phyloP scores from a whole-genome alignment of 2,888 invertebrate genomes.

The Pemphredon lugubris region DNA sequence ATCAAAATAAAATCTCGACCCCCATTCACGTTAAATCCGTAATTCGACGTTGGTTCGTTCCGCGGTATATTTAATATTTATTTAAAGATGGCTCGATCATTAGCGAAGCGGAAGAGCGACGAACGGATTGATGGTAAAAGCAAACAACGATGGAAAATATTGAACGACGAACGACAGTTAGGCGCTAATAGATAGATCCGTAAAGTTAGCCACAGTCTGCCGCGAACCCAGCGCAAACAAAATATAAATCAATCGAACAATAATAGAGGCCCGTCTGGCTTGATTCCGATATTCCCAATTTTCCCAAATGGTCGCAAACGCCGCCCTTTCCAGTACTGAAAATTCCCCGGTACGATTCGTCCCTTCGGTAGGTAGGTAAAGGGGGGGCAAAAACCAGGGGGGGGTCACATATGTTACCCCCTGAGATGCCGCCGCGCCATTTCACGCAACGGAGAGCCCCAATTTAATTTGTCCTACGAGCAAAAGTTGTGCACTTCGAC shows the following conservation, averaged over 20 bases:
- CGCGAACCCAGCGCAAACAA: slow-evolving; percentile 73
- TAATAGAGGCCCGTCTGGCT: slow-evolving; percentile 72
- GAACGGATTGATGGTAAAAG: background rate
- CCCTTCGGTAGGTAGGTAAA: slow-evolving; percentile 63
- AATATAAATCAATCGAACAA: slow-evolving; percentile 79
- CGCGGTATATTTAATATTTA: too few relatives aligned
- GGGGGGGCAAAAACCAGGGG: slow-evolving; percentile 40
- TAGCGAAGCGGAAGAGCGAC: too few relatives aligned
- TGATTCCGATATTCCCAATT: slow-evolving; percentile 77
- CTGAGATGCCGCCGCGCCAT: slow-evolving; percentile 69
- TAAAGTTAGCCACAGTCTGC: slow-evolving; percentile 43
- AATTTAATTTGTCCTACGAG: slow-evolving; percentile 67
- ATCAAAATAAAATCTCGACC: too few relatives aligned
- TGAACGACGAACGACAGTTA: background rate
- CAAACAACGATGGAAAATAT: too few relatives aligned
- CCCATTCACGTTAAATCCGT: too few relatives aligned
- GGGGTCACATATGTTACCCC: slow-evolving; percentile 69
- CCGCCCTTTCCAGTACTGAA: slow-evolving; percentile 60
- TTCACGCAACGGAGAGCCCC: slow-evolving; percentile 71
- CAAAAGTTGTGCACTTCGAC: slow-evolving; percentile 33
- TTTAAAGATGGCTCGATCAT: too few relatives aligned
- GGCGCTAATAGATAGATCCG: slow-evolving; percentile 42
- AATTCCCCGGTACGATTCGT: slow-evolving; percentile 61
- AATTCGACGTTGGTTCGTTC: too few relatives aligned
- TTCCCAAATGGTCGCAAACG: slow-evolving; percentile 77